Evolutionary conservation across 2,797 vertebrate species (phyloP).

Genomic region (Rhynchotus rufescens): DNA sequence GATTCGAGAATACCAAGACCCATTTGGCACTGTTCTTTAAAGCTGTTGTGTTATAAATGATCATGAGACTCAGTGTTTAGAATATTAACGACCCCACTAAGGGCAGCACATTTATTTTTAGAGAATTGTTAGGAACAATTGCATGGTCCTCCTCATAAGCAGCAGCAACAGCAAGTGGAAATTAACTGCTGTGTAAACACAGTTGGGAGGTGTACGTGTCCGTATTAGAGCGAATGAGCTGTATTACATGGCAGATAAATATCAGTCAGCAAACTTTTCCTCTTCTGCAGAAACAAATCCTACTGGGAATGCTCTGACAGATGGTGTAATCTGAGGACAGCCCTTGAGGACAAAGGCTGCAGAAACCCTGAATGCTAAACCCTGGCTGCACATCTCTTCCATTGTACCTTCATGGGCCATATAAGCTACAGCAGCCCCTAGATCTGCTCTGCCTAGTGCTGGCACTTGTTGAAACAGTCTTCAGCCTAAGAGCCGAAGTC

Average conservation of each 20-base stretch:
- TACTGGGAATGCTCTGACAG: background rate
- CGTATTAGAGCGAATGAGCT: background rate
- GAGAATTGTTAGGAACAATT: constrained; percentile 52
- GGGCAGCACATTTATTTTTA: constrained; percentile 58
- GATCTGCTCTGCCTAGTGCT: background rate
- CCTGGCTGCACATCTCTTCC: background rate
- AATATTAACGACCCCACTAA: constrained; percentile 45
- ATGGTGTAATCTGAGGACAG: background rate
- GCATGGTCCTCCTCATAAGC: constrained; percentile 19
- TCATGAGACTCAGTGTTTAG: constrained; percentile 45
- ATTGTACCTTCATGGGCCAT: background rate
- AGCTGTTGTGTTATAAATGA: constrained; percentile 41
- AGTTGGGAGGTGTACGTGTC: constrained; percentile 37
- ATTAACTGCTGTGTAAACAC: constrained; percentile 64
- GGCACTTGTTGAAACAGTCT: background rate
- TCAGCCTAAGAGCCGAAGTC: background rate
- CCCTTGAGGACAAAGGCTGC: accelerated
- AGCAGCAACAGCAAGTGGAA: background rate
- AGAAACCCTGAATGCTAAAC: background rate
- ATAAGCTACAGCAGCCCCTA: background rate
- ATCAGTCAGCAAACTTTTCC: background rate
- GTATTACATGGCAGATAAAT: background rate
- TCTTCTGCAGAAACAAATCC: background rate
- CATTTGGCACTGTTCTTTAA: constrained; percentile 43
- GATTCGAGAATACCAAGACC: constrained; percentile 25